Evolutionary conservation across 2,797 vertebrate genomes (phyloP).

Genomic region (Coccyzus lansbergi): DNA sequence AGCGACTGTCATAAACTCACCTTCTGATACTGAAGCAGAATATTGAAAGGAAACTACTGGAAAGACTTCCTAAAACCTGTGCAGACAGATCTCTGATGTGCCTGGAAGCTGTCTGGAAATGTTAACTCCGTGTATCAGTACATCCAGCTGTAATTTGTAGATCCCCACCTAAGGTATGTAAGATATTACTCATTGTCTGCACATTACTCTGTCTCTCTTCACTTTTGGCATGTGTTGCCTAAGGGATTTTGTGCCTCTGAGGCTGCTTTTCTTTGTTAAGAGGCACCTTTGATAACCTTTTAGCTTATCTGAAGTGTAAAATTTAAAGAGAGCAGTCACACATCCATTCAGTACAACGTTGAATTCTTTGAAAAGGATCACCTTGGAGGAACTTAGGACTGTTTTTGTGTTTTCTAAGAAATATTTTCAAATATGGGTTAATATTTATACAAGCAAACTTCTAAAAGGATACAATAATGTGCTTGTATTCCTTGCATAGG

Average conservation of each 20-base stretch:
- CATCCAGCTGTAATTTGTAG: not conserved
- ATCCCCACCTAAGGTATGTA: not conserved
- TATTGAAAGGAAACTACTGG: not conserved
- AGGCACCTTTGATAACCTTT: not conserved
- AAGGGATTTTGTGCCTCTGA: not conserved
- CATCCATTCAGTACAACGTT: not conserved
- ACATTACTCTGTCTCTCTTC: not conserved
- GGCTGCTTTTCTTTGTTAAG: not conserved
- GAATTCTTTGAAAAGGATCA: not conserved
- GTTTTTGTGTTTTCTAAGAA: not conserved
- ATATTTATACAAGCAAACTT: not conserved
- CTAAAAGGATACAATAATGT: not conserved
- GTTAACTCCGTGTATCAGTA: not conserved
- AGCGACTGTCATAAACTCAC: not conserved
- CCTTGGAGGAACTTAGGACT: accelerated
- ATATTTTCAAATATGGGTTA: not conserved
- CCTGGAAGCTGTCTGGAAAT: not conserved
- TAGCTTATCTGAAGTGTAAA: not conserved
- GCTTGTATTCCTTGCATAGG: not conserved
- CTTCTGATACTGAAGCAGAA: not conserved
- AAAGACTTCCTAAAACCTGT: not conserved
- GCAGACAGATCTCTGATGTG: not conserved
- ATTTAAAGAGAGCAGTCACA: not conserved
- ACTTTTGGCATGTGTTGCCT: not conserved
- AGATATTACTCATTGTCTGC: not conserved